Evolutionary conservation across 2,888 invertebrate genomes (phyloP).

Genomic region (Phorcus lineatus): DNA sequence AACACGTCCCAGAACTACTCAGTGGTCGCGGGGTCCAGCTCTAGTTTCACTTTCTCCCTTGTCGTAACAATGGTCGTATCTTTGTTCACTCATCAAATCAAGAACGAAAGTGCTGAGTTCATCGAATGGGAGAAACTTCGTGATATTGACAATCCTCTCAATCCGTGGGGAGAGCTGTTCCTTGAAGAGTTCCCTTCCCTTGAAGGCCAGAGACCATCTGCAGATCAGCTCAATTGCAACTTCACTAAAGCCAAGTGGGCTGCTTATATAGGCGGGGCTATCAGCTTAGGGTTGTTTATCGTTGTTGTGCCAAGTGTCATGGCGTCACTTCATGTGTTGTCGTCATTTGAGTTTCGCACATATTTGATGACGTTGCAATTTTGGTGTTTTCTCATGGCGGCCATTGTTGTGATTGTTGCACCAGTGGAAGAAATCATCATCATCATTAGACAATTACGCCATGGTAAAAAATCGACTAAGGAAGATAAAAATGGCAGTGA

Average conservation of each 20-base stretch:
- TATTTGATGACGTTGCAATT: slow-evolving; percentile 56
- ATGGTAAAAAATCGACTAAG: not conserved
- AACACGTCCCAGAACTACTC: slow-evolving; percentile 59
- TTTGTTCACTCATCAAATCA: slow-evolving; percentile 56
- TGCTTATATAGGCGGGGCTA: slow-evolving; percentile 57
- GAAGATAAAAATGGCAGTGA: no score
- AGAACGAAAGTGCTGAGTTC: slow-evolving; percentile 41
- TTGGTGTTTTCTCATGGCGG: slow-evolving; percentile 58
- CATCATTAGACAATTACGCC: slow-evolving; percentile 36
- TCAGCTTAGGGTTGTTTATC: slow-evolving; percentile 51
- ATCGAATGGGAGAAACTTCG: slow-evolving; percentile 59
- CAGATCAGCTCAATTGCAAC: slow-evolving; percentile 48
- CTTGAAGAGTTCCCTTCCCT: slow-evolving; percentile 58
- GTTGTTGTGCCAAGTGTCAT: slow-evolving; percentile 59
- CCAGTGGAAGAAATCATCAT: slow-evolving; percentile 58
- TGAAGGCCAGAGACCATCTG: slow-evolving; percentile 45
- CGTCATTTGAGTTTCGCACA: slow-evolving; percentile 48
- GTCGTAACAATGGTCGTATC: slow-evolving; percentile 62
- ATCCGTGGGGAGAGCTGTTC: slow-evolving; percentile 59
- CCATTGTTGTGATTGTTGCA: slow-evolving; percentile 54
- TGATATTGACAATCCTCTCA: slow-evolving; percentile 64
- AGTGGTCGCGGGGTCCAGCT: slow-evolving; percentile 61
- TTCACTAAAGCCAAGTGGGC: slow-evolving; percentile 55
- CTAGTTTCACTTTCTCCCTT: slow-evolving; percentile 58
- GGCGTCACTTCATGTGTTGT: slow-evolving; percentile 55